Evolutionary conservation across 2,888 invertebrate genomes (phyloP).

Genomic region (Ceraclea dissimilis): DNA sequence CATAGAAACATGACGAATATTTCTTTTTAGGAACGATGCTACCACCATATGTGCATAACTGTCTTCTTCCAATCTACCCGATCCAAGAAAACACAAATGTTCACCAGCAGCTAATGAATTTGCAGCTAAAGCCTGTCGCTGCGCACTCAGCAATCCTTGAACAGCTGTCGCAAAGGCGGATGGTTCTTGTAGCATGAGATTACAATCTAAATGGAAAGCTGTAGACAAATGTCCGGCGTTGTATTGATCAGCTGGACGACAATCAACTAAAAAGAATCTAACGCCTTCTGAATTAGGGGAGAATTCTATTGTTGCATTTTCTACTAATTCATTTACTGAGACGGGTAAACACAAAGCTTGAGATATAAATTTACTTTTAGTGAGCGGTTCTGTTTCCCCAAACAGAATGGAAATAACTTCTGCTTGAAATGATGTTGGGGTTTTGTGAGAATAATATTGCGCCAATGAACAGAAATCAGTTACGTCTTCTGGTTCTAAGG

Average conservation of each 20-base stretch:
- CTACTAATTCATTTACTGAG: conserved; percentile 87
- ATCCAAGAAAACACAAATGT: conserved; percentile 88
- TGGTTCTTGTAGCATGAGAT: conserved; percentile 95
- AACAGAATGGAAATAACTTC: conserved; percentile 65
- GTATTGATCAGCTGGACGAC: conserved; percentile 93
- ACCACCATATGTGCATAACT: conserved; percentile 98
- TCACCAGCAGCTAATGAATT: conserved; percentile 82
- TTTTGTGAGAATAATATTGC: conserved; percentile 90
- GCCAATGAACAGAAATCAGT: conserved; percentile 94
- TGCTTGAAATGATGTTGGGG: conserved; percentile 86
- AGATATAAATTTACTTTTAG: conserved; percentile 56
- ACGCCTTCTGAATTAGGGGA: conserved; percentile 55
- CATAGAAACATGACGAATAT: conserved; percentile 87
- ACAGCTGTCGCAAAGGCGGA: conserved; percentile 91
- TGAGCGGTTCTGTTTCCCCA: conserved; percentile 48
- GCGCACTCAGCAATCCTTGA: conserved; percentile 83
- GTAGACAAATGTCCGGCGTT: conserved; percentile 95
- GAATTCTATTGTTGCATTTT: conserved; percentile 65
- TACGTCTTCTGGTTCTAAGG: conserved; percentile 88
- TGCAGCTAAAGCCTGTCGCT: conserved; percentile 77
- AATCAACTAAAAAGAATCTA: conserved; percentile 93
- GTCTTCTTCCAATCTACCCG: conserved; percentile 88
- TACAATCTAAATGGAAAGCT: conserved; percentile 96
- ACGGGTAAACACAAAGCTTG: conserved; percentile 94
- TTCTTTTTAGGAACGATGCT: conserved; percentile 90